Evolutionary conservation across 2,888 invertebrate genomes (phyloP).

Genomic region (Ophioninae sp.): DNA sequence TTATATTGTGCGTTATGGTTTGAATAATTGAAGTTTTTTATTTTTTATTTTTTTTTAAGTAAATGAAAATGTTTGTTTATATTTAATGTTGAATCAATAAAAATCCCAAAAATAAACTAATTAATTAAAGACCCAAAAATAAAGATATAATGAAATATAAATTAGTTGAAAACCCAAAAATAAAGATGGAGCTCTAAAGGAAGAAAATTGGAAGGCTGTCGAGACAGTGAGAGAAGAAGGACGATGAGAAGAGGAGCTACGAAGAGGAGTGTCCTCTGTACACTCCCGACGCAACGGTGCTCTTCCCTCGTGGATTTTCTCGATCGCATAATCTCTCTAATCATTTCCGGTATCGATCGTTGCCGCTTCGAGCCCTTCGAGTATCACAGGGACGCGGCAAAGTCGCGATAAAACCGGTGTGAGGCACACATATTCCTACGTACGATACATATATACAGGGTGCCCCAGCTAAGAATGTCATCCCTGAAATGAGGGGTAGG

Average conservation of each 20-base stretch:
- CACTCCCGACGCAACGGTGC: constrained; percentile 69
- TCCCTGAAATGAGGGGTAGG: no score
- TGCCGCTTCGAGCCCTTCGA: constrained; percentile 71
- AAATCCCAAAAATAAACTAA: no score
- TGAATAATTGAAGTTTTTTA: no score
- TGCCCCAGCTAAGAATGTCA: no score
- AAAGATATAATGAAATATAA: no score
- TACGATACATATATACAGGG: constrained; percentile 26
- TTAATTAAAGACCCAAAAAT: no score
- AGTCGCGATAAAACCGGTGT: constrained; percentile 43
- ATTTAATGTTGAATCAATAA: no score
- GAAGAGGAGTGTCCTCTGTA: constrained; percentile 16
- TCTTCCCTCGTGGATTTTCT: constrained; percentile 73
- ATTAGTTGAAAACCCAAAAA: background rate
- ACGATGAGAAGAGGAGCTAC: background rate
- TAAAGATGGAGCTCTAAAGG: background rate
- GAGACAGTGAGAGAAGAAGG: constrained; percentile 11
- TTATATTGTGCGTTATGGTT: no score
- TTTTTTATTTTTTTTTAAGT: no score
- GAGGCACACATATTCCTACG: constrained; percentile 4
- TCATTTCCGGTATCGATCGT: constrained; percentile 76
- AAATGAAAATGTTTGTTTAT: no score
- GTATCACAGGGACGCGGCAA: constrained; percentile 67
- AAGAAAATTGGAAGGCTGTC: background rate
- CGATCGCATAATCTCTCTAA: constrained; percentile 78